Evolutionary conservation across 2,888 invertebrate genomes (phyloP), one percentile per base, ranked within the genome.

Genomic region (Napeogenes inachia): DNA sequence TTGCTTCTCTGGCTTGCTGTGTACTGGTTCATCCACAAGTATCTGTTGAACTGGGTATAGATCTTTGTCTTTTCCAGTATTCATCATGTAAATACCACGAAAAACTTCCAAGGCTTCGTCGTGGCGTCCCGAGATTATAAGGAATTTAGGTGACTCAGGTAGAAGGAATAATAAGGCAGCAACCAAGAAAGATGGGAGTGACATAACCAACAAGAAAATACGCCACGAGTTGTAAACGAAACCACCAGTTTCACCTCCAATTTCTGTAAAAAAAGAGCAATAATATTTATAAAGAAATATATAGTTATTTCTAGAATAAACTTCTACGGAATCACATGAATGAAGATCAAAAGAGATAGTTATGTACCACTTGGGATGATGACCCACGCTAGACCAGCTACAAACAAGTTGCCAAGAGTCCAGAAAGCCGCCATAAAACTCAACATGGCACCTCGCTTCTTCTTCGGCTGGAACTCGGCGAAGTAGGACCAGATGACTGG

Each of bases 401-500:
- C 97, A 78, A 97, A 95, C 71, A 98, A 92, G 83, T 97, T 97
- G 71, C 98, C 98, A 73, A 97, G 93, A 63, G 98, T 98, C 98
- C 98, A 98, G 86, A 97, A 98, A 59, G 97, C 97, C 64, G 98
- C 97, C 95, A 98, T 96, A 81, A 96, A 96, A 74, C 97, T 97
- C 73, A 98, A 91, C 97, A 97, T 97, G 60, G 96, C 95, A 59
- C 98, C 98, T 72, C 98, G 93, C 80, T 95, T 96, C 72, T 94
- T 92, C 87, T 96, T 97, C 62, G 97, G 97, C 87, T 98, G 97
- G 85, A 98, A 98, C 89, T 98, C 98, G 66, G 97, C 96, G 85
- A 97, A 98, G 87, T 98, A 98, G 32, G 97, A 96, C 96, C 97
- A 98, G 84, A 98, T 96, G 70, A 98, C 97, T 64, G 98, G 98